Percentiles rank a stretch among this genome's conserved stretches.
Conservation (phyloP, 2,113 vertebrate genomes). For the Sinocyclocheilus rhinocerous region DNA sequence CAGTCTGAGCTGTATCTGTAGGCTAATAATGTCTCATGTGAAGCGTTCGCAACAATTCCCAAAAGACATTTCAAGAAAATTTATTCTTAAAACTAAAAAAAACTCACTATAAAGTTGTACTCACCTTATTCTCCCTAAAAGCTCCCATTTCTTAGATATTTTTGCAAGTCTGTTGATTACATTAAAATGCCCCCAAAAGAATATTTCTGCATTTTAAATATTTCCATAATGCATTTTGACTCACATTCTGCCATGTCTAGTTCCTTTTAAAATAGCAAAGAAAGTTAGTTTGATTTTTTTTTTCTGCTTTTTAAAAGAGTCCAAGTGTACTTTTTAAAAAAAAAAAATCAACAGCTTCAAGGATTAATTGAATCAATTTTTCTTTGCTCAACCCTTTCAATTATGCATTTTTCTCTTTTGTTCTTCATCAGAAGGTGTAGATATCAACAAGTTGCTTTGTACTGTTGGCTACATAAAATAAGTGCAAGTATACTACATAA, state of each 20-base stretch:
- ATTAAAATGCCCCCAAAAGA: neutral
- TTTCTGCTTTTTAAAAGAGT: neutral
- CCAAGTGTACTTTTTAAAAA: neutral
- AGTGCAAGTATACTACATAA: no score
- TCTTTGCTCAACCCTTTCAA: neutral
- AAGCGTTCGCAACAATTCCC: neutral
- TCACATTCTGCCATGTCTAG: neutral
- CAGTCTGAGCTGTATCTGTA: neutral
- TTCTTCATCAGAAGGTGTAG: neutral
- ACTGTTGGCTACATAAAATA: no score
- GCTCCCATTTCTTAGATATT: neutral
- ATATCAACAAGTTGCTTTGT: neutral
- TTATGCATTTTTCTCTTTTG: neutral
- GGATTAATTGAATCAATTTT: neutral
- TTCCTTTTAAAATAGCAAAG: neutral
- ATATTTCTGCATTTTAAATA: neutral
- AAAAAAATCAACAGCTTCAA: constrained; percentile 15
- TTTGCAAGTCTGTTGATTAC: neutral
- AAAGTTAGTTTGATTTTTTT: neutral
- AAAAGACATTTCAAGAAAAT: constrained; percentile 10
- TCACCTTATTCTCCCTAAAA: constrained; percentile 2
- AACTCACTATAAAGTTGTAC: neutral
- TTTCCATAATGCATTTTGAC: neutral
- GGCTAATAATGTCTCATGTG: constrained; percentile 2
- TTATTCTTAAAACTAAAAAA: neutral